Conservation (phyloP, 2,888 invertebrate genomes). For the Hemistola chrysoprasaria region DNA sequence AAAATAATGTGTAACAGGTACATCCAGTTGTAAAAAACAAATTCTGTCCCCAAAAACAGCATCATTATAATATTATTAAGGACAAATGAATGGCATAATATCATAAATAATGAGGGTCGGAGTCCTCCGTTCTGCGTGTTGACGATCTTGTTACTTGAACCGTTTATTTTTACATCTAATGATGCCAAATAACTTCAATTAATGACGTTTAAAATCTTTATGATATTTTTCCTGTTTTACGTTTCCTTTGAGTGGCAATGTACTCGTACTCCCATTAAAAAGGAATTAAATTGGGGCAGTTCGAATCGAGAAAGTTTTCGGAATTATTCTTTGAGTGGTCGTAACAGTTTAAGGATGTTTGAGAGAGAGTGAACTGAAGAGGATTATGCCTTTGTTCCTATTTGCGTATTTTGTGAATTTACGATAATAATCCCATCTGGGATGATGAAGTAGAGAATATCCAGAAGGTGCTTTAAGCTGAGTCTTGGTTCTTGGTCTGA, state of each 20-base stretch:
- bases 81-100: conserved; percentile 6
- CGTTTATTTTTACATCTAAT: conserved; percentile 29
- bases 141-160: conserved; percentile 23
- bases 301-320: too few species aligned
- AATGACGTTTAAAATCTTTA: conserved; percentile 23
- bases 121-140: conserved; percentile 14
- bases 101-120: conserved; percentile 22
- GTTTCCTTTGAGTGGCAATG: conserved; percentile 16
- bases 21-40: too few species aligned
- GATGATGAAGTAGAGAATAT: too few species aligned
- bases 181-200: conserved; percentile 26
- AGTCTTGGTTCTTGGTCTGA: too few species aligned
- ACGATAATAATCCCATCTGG: too few species aligned
- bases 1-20: too few species aligned
- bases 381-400: too few species aligned
- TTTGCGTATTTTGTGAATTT: too few species aligned
- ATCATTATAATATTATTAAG: neutral
- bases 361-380: neutral
- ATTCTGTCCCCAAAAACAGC: too few species aligned
- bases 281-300: too few species aligned
- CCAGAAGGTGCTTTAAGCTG: too few species aligned
- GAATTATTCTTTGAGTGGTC: neutral
- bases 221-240: conserved; percentile 29
- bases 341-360: neutral
- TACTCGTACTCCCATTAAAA: too few species aligned